Conservation (phyloP, 2,888 invertebrate genomes). For the Mythimna lalbum region DNA sequence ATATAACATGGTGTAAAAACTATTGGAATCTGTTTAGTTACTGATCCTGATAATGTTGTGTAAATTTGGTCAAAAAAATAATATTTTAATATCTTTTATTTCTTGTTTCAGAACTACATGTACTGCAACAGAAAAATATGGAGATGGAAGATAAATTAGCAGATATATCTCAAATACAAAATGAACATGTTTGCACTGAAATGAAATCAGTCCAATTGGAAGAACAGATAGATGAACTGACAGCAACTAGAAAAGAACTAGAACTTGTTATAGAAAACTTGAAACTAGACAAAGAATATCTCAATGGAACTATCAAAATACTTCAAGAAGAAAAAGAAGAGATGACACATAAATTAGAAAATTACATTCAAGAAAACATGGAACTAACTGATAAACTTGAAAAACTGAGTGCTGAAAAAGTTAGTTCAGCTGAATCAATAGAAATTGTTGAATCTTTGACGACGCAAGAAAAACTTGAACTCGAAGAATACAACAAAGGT, state of each 20-base stretch:
- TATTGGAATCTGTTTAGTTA: too few relatives aligned
- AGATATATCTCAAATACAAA: constrained; percentile 92
- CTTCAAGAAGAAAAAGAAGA: constrained; percentile 91
- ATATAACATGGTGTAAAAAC: too few relatives aligned
- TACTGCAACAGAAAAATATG: constrained; percentile 91
- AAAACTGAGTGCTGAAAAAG: constrained; percentile 93
- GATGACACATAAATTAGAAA: constrained; percentile 91
- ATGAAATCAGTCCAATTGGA: constrained; percentile 95
- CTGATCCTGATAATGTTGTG: too few relatives aligned
- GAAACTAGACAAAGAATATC: constrained; percentile 88
- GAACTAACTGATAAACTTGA: constrained; percentile 93
- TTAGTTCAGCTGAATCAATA: constrained; percentile 94
- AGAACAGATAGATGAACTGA: constrained; percentile 92
- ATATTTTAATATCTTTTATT: neutral
- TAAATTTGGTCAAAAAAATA: neutral
- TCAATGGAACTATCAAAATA: constrained; percentile 89
- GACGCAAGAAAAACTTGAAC: constrained; percentile 93
- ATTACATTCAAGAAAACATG: constrained; percentile 93
- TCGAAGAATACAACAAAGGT: constrained; percentile 92
- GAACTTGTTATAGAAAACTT: constrained; percentile 87
- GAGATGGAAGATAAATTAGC: constrained; percentile 91
- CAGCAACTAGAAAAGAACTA: constrained; percentile 86
- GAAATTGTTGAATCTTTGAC: constrained; percentile 94
- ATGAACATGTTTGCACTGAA: constrained; percentile 94
- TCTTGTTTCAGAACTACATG: constrained; percentile 87